Evolutionary conservation across 2,888 invertebrate genomes (phyloP), one percentile per base, ranked within the genome.

Genomic region (Agriopis marginaria): DNA sequence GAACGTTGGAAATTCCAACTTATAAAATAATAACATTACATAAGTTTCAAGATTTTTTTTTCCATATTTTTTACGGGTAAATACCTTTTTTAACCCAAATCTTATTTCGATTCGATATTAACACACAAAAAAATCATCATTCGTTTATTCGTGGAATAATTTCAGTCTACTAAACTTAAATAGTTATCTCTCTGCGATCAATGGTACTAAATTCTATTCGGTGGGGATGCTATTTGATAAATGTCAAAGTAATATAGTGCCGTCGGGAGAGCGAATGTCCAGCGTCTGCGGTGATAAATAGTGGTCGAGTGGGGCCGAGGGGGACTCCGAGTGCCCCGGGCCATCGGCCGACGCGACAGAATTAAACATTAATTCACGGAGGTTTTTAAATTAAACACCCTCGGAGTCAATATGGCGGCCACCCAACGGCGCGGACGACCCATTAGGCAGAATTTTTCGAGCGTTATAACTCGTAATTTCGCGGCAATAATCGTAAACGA

Each of bases 331-430:
- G 23, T 14, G 56, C 49, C 59, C 61, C 59, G 68, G 17, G 59
- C 75, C 75, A 74, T 66, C 11, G 9, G 5, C n/a, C 58, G 65
- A 72, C 71, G 71, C 73, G 72, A 73, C 71, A 70, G 66, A 85
- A 86, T 86, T 85, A 83, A 80, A 83, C 83, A 79, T 83, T 83
- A 82, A 84, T 83, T 82, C 79, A 76, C 78, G 68, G 75, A 66
- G 78, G 79, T 51, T 78, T 86, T 85, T 81, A 84, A 87, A 85
- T 86, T 82, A 82, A 83, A 67, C 67, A 84, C 77, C 79, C 69
- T 59, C 68, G 70, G 70, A 77, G 81, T 81, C 83, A 81, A 85
- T 80, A 82, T 67, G 75, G 76, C 75, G 80, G 58, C 76, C 62
- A 70, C 63, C 40, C 60, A 66, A 54, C 55, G 70, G 63, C 60